Base-by-base conservation (phyloP, 1,140 invertebrate genomes). In the Protaetia brevitarsis region DNA sequence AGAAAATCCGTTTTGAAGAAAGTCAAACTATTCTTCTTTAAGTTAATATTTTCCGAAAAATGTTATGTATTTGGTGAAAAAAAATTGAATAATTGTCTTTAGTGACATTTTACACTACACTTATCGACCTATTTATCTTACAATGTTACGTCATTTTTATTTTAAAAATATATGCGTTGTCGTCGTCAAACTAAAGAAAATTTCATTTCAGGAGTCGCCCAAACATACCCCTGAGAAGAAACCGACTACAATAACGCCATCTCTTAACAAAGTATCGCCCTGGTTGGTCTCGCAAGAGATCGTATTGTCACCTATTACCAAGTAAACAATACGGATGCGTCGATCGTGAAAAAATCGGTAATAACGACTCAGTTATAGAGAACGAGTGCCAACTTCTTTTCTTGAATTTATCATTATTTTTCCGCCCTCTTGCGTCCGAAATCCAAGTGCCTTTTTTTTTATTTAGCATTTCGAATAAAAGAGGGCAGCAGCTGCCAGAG, bases 341-440 rank as follows among this genome's bases (percentile, higher is more conserved):
- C 88, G 68, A 88, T 91, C 65, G 88, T 89, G 63, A 84, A 89
- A 69, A 92, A 92, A 82, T 90, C 90, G 66, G 90, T 93, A 71
- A 92, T 93, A 68, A 93, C 90, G 67, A 93, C 90, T 67, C 90
- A 92, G 77, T 83, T 92, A 70, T 92, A 86, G 41, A 51, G 6
- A 23, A 51, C 26, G 26, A 51, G 41, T 51, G 19, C 41, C 41
- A 51, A 23, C 41, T 37, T 5, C 26, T 5, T 51, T 51, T 51
- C 19, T 51, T 51, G 19, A 51, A 19, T 8, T 51, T 51, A 11
- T 51, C 11, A 51, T 10, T 51, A 34, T 11, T 34, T 11, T 34
- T 2, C 8, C 13, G 13, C 31, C 31, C 13, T 10, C 19, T 51
- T 51, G 19, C 11, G 19, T 8, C 26, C 41, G 21, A 51, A 51